These are phyloP conservation scores for Metallyticus violacea DNA, from an alignment of 2,888 invertebrate species.

Conservation along the genomic window DNA sequence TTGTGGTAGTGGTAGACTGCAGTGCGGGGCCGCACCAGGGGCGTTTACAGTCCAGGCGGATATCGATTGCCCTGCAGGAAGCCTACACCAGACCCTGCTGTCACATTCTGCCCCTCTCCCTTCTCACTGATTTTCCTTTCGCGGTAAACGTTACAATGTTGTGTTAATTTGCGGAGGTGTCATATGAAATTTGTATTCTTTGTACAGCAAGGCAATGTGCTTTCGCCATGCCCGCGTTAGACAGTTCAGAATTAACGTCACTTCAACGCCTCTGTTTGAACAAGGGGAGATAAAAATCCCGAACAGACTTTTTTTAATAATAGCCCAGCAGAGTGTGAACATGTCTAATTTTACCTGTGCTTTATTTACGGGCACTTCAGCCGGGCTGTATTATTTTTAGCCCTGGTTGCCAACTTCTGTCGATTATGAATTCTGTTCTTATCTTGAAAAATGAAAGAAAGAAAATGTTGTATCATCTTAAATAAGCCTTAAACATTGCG, in stretches of 20 bases:
- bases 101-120: background rate
- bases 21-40: too few relatives aligned
- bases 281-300: background rate
- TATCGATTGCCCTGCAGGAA: constrained; percentile 4
- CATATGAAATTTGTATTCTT: background rate
- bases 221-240: background rate
- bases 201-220: background rate
- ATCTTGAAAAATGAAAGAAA: too few relatives aligned
- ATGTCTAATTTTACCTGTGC: too few relatives aligned
- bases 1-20: background rate
- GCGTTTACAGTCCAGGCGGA: background rate
- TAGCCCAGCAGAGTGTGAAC: too few relatives aligned
- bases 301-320: too few relatives aligned
- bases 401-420: too few relatives aligned
- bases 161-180: background rate
- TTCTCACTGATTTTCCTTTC: background rate
- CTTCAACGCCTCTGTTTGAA: background rate
- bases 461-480: too few relatives aligned
- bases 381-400: too few relatives aligned
- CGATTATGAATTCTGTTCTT: too few relatives aligned
- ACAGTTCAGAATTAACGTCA: background rate
- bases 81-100: background rate
- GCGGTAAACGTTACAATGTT: background rate
- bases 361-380: too few relatives aligned
- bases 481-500: too few relatives aligned